Conservation (phyloP, 1,140 invertebrate genomes). For the Leptinotarsa defecta region DNA sequence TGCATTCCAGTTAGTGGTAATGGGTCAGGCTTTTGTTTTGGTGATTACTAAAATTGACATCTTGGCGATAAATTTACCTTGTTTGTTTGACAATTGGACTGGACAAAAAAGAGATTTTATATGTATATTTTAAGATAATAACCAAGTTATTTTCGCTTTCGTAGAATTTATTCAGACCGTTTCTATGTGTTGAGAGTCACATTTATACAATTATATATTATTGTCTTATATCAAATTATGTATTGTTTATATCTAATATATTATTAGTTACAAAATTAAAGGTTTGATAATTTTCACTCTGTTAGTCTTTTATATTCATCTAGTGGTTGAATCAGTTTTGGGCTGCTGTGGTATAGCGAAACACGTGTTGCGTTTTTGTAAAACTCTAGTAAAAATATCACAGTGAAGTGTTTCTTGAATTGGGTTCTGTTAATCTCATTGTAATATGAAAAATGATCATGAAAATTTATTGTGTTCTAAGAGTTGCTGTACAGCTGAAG, state of each 20-base stretch:
- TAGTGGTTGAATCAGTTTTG: too few relatives aligned
- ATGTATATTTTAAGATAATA: background rate
- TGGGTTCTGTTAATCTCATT: too few relatives aligned
- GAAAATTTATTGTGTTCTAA: too few relatives aligned
- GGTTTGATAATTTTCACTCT: background rate
- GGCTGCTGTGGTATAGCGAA: too few relatives aligned
- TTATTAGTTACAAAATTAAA: background rate
- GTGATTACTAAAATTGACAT: background rate
- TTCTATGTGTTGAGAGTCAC: background rate
- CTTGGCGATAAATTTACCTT: background rate
- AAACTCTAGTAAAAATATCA: too few relatives aligned
- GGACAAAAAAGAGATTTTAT: background rate
- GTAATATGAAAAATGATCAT: too few relatives aligned
- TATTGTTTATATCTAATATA: conserved; percentile 15
- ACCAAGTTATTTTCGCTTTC: too few relatives aligned
- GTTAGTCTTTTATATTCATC: too few relatives aligned
- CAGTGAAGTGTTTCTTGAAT: too few relatives aligned
- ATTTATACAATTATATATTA: background rate
- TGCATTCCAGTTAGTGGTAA: conserved; percentile 21
- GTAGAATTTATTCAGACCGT: background rate
- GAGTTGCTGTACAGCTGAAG: too few relatives aligned
- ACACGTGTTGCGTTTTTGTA: too few relatives aligned
- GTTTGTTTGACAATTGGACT: background rate
- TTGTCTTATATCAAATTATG: background rate
- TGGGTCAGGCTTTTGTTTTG: conserved; percentile 3